Evolutionary conservation across 2,113 vertebrate genomes (phyloP), one percentile per base, ranked within the genome.

Genomic region (Procavia capensis): DNA sequence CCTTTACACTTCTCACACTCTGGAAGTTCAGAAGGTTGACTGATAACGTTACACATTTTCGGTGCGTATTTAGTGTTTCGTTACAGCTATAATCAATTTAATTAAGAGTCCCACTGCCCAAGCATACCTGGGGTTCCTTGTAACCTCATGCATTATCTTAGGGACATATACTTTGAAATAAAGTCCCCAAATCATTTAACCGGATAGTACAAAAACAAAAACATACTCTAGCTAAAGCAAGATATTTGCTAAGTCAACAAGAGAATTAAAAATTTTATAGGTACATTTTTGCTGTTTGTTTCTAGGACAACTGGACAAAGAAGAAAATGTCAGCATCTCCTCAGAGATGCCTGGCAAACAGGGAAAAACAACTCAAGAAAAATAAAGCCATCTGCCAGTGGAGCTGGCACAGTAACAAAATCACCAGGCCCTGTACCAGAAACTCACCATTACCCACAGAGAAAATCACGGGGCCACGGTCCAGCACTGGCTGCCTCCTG

Each of bases 291-390:
- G 34, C 88, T 72, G 45, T 90, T 76, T 94, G 92, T 96, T 94
- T 95, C 88, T 75, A 80, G 47, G 63, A 85, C 59, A 94, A 68
- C 54, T 64, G 54, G 63, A 95, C n/a, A 6, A 75, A 93, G 82
- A 79, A 78, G 91, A 88, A 83, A 89, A 92, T 5, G 6, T 80
- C 59, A 68, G 34, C 29, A 31, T 97, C 45, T 95, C 82, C 70
- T 94, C 9, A 66, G 66, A 92, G 82, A 57, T 39, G 80, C 84
- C 93, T 31, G 34, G 88, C 78, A 85, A 85, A 79, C 3, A 47
- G n/a, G 43, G 70, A 34, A 27, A 87, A 82, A 41, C 5, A 47
- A 63, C 17, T 36, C 36, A 17, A 75, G 41, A 75, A 93, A 95
- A 95, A 93, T 14, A 86, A 68, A 94, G 61, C 36, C 57, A 70